Base-by-base conservation (phyloP, 1,140 invertebrate species). In the Nymphalis io region DNA sequence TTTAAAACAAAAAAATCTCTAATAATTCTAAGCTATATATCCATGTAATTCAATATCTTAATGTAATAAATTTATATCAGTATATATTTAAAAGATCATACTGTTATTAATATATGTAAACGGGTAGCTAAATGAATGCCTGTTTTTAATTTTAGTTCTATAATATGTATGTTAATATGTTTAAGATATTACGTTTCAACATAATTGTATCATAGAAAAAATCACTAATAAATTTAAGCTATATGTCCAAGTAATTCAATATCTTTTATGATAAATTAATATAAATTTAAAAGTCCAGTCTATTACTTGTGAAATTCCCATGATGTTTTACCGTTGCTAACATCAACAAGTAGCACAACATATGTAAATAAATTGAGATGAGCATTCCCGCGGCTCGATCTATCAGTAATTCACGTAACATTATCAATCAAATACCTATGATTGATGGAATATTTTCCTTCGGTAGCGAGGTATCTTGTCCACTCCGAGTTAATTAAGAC, bases 341-440 rank as follows among this genome's bases (percentile, higher is more conserved):
- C 78, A 87, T 87, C 87, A 89, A 88, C 87, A 91, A 89, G 87
- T 91, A 80, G 81, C 84, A 88, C 82, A 84, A 88, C 84, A 89
- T 81, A 88, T 89, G 83, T 88, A 91, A 89, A 89, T 89, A 89
- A 89, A 91, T 89, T 83, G 87, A 89, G 82, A 83, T 75, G 83
- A 83, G 79, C 81, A 82, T 85, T 84, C 84, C 81, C 79, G 81
- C 80, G 77, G 74, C 68, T 72, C 75, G 76, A 88, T 88, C 80
- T 84, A 91, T 91, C 87, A 89, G 87, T 89, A 91, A 89, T 89
- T 89, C 89, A 91, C 87, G 78, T 84, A 78, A 81, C 81, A 84
- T 87, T 89, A 91, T 91, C 89, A 91, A 91, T 91, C 89, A 90
- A 87, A 74, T 78, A 74, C 73, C 61, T 65, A 90, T 91, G 89